Evolutionary conservation across 2,888 invertebrate species (phyloP), one percentile per base, ranked within the genome.

Genomic region (Halocaridina rubra): DNA sequence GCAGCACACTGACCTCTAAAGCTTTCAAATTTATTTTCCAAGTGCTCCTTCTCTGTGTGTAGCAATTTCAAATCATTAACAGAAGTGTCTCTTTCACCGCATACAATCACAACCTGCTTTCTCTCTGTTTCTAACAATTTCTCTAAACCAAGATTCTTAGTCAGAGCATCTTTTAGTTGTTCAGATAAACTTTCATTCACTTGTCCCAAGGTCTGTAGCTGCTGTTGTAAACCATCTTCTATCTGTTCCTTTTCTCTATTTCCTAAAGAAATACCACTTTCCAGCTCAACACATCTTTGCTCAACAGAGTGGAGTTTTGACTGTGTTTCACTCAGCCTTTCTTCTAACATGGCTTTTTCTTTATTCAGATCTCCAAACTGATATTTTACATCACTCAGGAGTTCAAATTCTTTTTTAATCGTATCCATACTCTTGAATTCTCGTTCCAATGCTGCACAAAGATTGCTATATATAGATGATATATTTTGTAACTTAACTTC

Each of bases 161-260:
- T 53, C 3, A n/a, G 24, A 24, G 33, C 13, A 7, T 61, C 76
- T 19, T 77, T 69, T 13, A 39, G 67, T 10, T 80, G 64, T 7
- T 61, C 22, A 4, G 33, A 33, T 29, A 86, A 27, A 19, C 57
- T 74, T 72, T 80, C 27, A 19, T 82, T 84, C 24, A 84, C 81
- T 67, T 77, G 77, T 24, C 61, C 64, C 53, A 78, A 29, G 27
- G 30, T 30, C 22, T 59, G 57, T 19, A 84, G 19, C 24, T 82
- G 72, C 33, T 76, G 22, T 27, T 39, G 29, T 32, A 79, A 32
- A 29, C 78, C 33, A 67, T 67, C 75, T 2, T 67, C 64, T n/a
- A 75, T 10, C 75, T 67, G 74, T 22, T 77, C 72, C 0, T 67
- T 75, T 30, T 85, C 69, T 13, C 19, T 71, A 7, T 33, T 24